Conservation (phyloP, 2,888 invertebrate species). For the Microdon myrmicae region DNA sequence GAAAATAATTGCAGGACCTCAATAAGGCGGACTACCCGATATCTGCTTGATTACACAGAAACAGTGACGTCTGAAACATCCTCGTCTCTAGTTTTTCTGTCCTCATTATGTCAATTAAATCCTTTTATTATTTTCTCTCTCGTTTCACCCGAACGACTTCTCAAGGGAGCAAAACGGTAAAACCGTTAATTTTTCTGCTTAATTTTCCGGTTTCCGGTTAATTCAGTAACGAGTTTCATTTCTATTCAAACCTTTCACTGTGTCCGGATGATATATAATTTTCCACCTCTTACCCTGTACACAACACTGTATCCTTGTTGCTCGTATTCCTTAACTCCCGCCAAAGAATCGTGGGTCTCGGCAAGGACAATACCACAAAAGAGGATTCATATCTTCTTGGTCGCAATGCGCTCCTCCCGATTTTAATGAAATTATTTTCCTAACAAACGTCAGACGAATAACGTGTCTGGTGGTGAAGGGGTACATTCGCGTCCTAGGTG, state of each 20-base stretch:
- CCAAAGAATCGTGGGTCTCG: conserved; percentile 44
- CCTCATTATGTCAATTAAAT: too few relatives aligned
- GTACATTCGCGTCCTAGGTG: conserved; percentile 37
- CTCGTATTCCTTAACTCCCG: conserved; percentile 35
- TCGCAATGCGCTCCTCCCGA: conserved; percentile 27
- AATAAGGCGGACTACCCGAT: too few relatives aligned
- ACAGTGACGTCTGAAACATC: too few relatives aligned
- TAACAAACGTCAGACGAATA: conserved; percentile 44
- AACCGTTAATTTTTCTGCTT: conserved; percentile 48
- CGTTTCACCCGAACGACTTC: neutral
- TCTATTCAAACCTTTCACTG: conserved; percentile 33
- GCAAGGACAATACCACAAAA: conserved; percentile 27
- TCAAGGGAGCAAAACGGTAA: conserved; percentile 9
- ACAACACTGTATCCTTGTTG: conserved; percentile 17
- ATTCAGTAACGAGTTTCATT: conserved; percentile 54
- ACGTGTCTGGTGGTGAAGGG: conserved; percentile 14
- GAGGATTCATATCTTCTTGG: conserved; percentile 6
- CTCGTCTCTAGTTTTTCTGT: too few relatives aligned
- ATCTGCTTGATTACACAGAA: too few relatives aligned
- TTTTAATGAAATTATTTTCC: conserved; percentile 50
- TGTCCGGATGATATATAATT: conserved; percentile 30
- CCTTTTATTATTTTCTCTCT: too few relatives aligned
- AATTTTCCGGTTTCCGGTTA: conserved; percentile 54
- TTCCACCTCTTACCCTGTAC: conserved; percentile 10
- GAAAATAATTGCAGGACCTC: too few relatives aligned